Evolutionary conservation across 2,888 invertebrate genomes (phyloP), one percentile per base, ranked within the genome.

Genomic region (Amblyjoppa proteus): DNA sequence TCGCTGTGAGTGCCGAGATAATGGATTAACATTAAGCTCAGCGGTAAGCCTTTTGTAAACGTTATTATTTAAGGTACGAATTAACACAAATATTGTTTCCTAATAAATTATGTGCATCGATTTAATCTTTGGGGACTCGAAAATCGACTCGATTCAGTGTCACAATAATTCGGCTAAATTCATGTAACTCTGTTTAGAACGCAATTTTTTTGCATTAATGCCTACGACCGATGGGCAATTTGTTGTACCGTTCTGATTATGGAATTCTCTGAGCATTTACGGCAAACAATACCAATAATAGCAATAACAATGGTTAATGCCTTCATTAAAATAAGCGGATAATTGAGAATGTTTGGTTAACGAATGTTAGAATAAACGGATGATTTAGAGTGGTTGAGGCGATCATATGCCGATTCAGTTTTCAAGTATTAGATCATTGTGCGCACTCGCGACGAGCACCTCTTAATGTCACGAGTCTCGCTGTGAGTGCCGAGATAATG

Each of bases 21-120:
- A 90, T 90, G 90, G 90, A 91, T 91, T 91, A 91, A 91, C 90
- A 88, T 90, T 88, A 90, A 91, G 90, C 88, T 69, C 77, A 69
- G 69, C 77, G 77, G 73, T 84, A 84, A 81, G 84, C 84, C 73
- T 79, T 82, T 85, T 79, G 85, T 51, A 51, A 6, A n/a, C 51
- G n/a, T 51, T n/a, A 16, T 31, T 31, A 31, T 31, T 31, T 20
- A 20, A 20, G 97, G 97, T 97, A 93, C 88, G 89, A 20, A 53
- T 45, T 51, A 64, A 64, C 49, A 31, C 41, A 11, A 11, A 73
- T 16, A 38, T 31, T 20, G 13, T 38, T 38, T 38, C 7, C 7
- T n/a, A 34, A 34, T 34, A 34, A 31, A 7, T 16, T 3, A 13
- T 31, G 4, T 31, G 13, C 13, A 20, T 28, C 16, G 1, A 25